Evolutionary conservation across 1,140 invertebrate species (phyloP), one percentile per base, ranked within the genome.

Genomic region (Chrysopa pallens): DNA sequence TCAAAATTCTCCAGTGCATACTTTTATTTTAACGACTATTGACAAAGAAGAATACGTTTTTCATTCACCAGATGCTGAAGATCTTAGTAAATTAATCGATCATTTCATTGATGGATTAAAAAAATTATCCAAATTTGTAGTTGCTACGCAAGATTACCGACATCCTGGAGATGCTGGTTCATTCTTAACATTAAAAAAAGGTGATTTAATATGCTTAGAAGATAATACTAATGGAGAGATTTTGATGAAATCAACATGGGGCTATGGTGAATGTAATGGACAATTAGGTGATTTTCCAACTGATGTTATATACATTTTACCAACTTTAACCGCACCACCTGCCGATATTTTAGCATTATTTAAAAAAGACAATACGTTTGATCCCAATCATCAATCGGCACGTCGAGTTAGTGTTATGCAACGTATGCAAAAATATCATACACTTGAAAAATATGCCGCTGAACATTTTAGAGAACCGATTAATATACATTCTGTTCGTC

Each of bases 1-100:
- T 49, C 53, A 61, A 17, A 55, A 52, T 37, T 61, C 65, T 6
- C 59, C 59, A 50, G 56, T 75, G 6, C 73, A 78, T 44, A 76
- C 72, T 52, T 75, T 93, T 46, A 82, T 78, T 6, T 60, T 94
- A 27, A 72, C 72, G 41, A 91, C 88, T 5, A 74, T 92, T 31
- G 74, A 85, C 52, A 78, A 83, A 43, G 87, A 93, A 63, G 86
- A 93, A 61, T 92, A 87, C 56, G 77, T 83, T 6, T 93, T 95
- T 54, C 82, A 88, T 53, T 86, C 81, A 48, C 75, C 82, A n/a
- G 87, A 91, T 54, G 81, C 89, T 0, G 76, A 84, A 51, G 86
- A 90, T 64, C 77, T 94, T 51, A 70, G 73, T 42, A 78, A 84
- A 43, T 62, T 95, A 1, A 75, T 95, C 2, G 79, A 84, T 46